These are phyloP conservation scores for Lathronympha strigana DNA, from an alignment of 2,888 invertebrate genomes.

Conservation along the genomic window DNA sequence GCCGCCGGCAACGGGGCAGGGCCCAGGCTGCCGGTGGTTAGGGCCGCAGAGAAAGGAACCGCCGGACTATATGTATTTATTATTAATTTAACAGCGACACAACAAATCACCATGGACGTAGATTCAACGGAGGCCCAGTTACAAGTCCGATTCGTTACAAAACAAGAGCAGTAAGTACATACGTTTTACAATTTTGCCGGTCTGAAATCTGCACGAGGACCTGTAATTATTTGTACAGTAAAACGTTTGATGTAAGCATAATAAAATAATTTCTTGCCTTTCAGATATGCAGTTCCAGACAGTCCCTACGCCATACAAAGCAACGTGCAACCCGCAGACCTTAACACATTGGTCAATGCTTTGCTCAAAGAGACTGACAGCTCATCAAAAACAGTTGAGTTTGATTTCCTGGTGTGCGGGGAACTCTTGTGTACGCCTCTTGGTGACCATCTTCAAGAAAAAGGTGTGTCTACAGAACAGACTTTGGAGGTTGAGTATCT, in stretches of 20 bases:
- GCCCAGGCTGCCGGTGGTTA: too few species aligned
- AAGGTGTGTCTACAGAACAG: conserved; percentile 91
- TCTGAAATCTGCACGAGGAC: background rate
- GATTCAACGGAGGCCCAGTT: conserved; percentile 84
- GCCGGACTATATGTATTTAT: conserved; percentile 7
- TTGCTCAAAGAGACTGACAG: conserved; percentile 85
- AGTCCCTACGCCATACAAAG: conserved; percentile 92
- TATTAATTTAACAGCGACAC: conserved; percentile 18
- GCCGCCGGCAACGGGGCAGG: too few species aligned
- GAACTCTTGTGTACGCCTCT: conserved; percentile 90
- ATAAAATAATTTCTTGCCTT: background rate
- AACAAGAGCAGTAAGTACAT: conserved; percentile 89
- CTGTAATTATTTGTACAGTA: background rate
- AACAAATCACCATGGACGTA: conserved; percentile 54
- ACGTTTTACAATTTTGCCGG: conserved; percentile 45
- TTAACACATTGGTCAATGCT: conserved; percentile 92
- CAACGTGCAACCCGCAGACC: conserved; percentile 86
- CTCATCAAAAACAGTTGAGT: conserved; percentile 84
- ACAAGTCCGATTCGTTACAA: conserved; percentile 91
- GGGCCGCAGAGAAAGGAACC: too few species aligned
- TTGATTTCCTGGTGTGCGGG: conserved; percentile 95
- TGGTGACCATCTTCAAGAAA: conserved; percentile 90
- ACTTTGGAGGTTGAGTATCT: conserved; percentile 96
- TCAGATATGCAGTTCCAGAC: conserved; percentile 94
- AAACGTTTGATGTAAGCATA: background rate